Base-by-base conservation (phyloP, 2,797 vertebrate genomes). In the Danio aesculapii region DNA sequence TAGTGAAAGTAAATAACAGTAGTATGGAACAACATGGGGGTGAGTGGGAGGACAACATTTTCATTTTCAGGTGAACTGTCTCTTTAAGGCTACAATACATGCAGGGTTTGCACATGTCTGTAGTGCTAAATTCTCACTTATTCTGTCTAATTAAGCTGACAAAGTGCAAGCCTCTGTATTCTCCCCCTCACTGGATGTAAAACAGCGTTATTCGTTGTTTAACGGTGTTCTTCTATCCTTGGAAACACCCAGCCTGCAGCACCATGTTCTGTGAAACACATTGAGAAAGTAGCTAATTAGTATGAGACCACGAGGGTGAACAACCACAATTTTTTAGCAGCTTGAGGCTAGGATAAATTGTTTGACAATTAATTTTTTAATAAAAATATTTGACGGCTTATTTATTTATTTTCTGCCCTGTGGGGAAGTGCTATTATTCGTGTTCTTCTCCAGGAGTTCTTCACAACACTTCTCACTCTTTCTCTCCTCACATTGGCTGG, bases 361-460 rank as follows among this genome's bases (percentile, higher is more conserved):
- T 83, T 83, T 58, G 46, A 57, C 78, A 50, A 68, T 19, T 44
- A 41, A 66, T 77, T 53, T 78, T 79, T 52, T 52, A 53, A 21
- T 14, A 61, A 44, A 46, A 46, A 55, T 72, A 64, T 69, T 55
- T 47, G 58, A 63, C 67, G 3, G 11, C 70, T 72, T 72, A 61
- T 75, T 70, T 63, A 55, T 69, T 61, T 59, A 46, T 43, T 74
- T 30, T 47, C 53, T 70, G n/a, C 68, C 66, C 61, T 17, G 0
- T 68, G 58, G 71, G 58, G 66, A 62, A 16, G 58, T 80, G 63
- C 77, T 47, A 57, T 79, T 71, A 12, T 83, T 76, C 59, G 72
- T 87, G 85, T 84, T 83, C 79, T 77, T 67, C 67, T 59, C 58
- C 12, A 59, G 50, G 46, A 70, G 59, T 57, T 17, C 57, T 76